Conservation (phyloP, 2,888 invertebrate species). For the Bombylius discolor region DNA sequence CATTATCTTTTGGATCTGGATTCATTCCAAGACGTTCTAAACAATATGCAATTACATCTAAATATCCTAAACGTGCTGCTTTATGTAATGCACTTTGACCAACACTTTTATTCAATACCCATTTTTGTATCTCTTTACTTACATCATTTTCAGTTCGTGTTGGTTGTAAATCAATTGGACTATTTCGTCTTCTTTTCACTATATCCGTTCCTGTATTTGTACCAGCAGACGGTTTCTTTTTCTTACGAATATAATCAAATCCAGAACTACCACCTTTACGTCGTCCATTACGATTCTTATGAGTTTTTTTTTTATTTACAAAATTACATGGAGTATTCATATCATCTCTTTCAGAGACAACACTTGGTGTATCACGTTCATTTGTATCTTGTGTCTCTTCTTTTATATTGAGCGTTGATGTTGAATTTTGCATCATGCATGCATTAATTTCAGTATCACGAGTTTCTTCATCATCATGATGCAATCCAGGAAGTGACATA, state of each 20-base stretch:
- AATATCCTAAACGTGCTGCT: conserved; percentile 78
- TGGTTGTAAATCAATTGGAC: conserved; percentile 12
- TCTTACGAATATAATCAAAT: conserved; percentile 81
- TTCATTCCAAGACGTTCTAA: conserved; percentile 71
- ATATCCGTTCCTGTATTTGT: conserved; percentile 33
- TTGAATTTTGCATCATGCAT: conserved; percentile 38
- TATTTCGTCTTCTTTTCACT: conserved; percentile 32
- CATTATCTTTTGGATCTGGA: conserved; percentile 82
- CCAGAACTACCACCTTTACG: conserved; percentile 35
- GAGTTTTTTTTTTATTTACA: conserved; percentile 16
- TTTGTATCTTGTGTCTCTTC: conserved; percentile 35
- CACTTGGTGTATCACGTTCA: conserved; percentile 25
- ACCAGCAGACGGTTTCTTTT: conserved; percentile 56
- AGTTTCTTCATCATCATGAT: conserved; percentile 21
- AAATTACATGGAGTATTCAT: conserved; percentile 11
- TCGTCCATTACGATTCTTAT: conserved; percentile 23
- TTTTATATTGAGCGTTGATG: conserved; percentile 18
- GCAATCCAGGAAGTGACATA: not conserved
- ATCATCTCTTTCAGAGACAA: conserved; percentile 10
- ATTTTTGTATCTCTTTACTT: conserved; percentile 71
- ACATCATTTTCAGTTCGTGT: conserved; percentile 47
- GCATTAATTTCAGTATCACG: conserved; percentile 18
- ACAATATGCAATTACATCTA: conserved; percentile 82
- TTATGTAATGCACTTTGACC: conserved; percentile 88
- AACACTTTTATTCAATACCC: conserved; percentile 88